Base-by-base conservation (phyloP, 2,888 invertebrate species). In the Neelides folsomi region DNA sequence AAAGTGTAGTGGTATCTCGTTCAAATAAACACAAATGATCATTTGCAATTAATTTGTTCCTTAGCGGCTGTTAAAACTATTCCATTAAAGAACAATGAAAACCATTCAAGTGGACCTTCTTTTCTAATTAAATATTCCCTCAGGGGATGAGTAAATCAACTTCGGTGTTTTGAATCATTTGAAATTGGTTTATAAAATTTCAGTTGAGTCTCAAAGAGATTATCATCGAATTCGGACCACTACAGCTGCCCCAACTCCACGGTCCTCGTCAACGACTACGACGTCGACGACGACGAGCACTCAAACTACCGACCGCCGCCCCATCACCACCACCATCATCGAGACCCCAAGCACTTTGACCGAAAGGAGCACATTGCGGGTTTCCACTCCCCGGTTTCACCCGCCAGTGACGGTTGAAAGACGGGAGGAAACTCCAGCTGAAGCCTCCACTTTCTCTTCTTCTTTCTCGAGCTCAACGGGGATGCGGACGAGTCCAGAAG, bases 131-230 rank as follows among this genome's bases (percentile, higher is more conserved):
- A n/a, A n/a, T n/a, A n/a, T n/a, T n/a, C n/a, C n/a, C n/a, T n/a
- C n/a, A n/a, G n/a, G n/a, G n/a, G n/a, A n/a, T n/a, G n/a, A n/a
- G n/a, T n/a, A n/a, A n/a, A n/a, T n/a, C n/a, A n/a, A n/a, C n/a
- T n/a, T n/a, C n/a, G n/a, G n/a, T n/a, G n/a, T n/a, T n/a, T n/a
- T n/a, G n/a, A n/a, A n/a, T n/a, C n/a, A n/a, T n/a, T n/a, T n/a
- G n/a, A n/a, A n/a, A n/a, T n/a, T n/a, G n/a, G 27, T 5, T 27
- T 27, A 27, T 27, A 27, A 27, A 27, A 27, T 27, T 39, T 19
- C 39, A 64, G 64, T 63, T 48, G 63, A 63, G 46, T 59, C 65
- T 1, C 62, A 62, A 47, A 44, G 58, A 52, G 62, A 63, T 53
- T 62, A 59, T 51, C 60, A 62, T 42, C 54, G 57, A 38, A 48